A percentile compares a stretch with the other conserved stretches of the same genome.
Conservation (phyloP, 2,888 invertebrate species). For the Hyles lineata region DNA sequence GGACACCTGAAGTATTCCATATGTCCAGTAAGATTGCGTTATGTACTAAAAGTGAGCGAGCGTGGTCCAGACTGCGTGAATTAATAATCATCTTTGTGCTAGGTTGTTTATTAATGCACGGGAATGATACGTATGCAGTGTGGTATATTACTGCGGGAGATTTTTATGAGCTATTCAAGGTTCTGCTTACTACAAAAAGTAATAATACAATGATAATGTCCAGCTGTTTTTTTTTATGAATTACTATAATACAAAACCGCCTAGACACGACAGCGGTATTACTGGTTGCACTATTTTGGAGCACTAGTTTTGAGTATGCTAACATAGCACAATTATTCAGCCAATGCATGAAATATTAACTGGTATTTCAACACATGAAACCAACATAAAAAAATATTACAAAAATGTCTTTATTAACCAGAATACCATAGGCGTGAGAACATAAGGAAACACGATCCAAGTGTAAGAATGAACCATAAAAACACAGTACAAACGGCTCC, state of each 20-base stretch:
- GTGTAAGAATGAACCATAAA: slow-evolving; percentile 31
- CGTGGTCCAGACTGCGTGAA: neutral
- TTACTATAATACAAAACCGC: too few relatives aligned
- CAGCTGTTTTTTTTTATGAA: too few relatives aligned
- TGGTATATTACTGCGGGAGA: neutral
- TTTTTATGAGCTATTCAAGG: too few relatives aligned
- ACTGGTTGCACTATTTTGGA: too few relatives aligned
- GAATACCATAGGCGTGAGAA: neutral
- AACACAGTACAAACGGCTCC: slow-evolving; percentile 35
- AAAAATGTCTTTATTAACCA: neutral
- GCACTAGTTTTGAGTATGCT: too few relatives aligned
- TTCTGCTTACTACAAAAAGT: too few relatives aligned
- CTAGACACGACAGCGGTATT: too few relatives aligned
- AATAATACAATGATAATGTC: too few relatives aligned
- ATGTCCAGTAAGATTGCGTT: neutral
- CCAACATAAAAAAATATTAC: neutral
- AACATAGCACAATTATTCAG: too few relatives aligned
- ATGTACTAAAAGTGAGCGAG: neutral
- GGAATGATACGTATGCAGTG: neutral
- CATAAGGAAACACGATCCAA: slow-evolving; percentile 32
- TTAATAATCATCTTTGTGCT: neutral
- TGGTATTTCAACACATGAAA: too few relatives aligned
- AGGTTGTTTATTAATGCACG: neutral
- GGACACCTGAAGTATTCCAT: neutral
- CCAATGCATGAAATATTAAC: too few relatives aligned